phyloP scores from a whole-genome alignment of 2,113 vertebrate genomes.

The Hippoglossus stenolepis region DNA sequence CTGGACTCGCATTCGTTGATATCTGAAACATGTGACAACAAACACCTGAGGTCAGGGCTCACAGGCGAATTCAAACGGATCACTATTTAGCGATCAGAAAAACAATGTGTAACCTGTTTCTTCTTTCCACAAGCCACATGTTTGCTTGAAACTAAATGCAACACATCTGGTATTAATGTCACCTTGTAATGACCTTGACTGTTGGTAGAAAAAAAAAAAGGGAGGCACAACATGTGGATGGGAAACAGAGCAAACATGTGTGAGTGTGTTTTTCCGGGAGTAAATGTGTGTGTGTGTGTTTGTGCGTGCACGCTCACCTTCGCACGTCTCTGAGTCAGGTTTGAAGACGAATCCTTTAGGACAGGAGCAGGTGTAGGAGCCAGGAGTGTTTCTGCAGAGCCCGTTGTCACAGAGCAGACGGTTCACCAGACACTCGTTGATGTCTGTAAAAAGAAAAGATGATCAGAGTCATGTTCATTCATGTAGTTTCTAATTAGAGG shows the following conservation, averaged over 20 bases:
- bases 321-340: constrained; percentile 94
- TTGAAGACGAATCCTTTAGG: constrained; percentile 96
- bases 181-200: constrained; percentile 24
- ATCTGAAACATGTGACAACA: constrained; percentile 80
- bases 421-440: constrained; percentile 95
- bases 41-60: constrained; percentile 32
- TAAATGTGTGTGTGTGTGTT: background rate
- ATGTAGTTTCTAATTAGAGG: background rate
- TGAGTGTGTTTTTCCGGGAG: too few relatives aligned
- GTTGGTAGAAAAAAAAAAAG: background rate
- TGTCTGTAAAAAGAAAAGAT: constrained; percentile 82
- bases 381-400: constrained; percentile 94
- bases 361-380: constrained; percentile 96
- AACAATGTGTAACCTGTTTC: background rate
- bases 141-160: constrained; percentile 46
- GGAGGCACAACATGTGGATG: constrained; percentile 1
- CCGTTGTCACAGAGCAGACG: constrained; percentile 96
- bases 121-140: constrained; percentile 30
- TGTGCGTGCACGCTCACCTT: constrained; percentile 82
- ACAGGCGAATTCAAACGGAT: background rate
- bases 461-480: background rate
- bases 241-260: background rate
- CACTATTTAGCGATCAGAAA: constrained; percentile 2
- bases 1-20: constrained; percentile 91
- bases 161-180: constrained; percentile 53